Conservation (phyloP, 2,797 vertebrate genomes). For the Characodon lateralis region DNA sequence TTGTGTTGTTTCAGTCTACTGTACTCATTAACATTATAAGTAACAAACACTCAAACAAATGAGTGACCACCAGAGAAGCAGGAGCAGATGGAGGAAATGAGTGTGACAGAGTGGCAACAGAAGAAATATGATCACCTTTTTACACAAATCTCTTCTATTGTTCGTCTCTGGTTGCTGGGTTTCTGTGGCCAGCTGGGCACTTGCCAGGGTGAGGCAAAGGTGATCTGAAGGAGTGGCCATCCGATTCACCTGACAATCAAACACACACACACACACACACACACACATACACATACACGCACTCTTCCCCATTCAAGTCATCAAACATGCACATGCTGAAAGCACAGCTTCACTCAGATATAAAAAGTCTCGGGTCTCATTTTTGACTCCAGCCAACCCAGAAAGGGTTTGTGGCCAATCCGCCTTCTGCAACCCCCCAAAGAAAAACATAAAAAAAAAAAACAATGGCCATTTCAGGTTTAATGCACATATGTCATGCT, state of each 20-base stretch:
- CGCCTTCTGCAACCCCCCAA: slow-evolving; percentile 42
- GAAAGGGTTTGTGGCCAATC: slow-evolving; percentile 48
- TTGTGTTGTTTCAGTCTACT: not conserved
- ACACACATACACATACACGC: not conserved
- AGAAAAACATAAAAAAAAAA: slow-evolving; percentile 27
- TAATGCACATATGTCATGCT: slow-evolving; percentile 81
- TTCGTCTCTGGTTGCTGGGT: slow-evolving; percentile 56
- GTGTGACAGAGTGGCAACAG: slow-evolving; percentile 58
- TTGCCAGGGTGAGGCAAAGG: slow-evolving; percentile 69
- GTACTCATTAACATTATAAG: slow-evolving; percentile 1
- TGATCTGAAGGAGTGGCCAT: slow-evolving; percentile 69
- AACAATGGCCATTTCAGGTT: slow-evolving; percentile 78
- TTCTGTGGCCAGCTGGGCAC: slow-evolving; percentile 68
- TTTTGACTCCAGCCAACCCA: slow-evolving; percentile 66
- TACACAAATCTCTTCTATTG: slow-evolving; percentile 71
- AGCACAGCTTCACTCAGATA: slow-evolving; percentile 64
- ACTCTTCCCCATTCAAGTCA: slow-evolving; percentile 51
- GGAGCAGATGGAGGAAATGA: slow-evolving; percentile 36
- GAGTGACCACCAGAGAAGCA: slow-evolving; percentile 22
- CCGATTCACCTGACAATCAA: slow-evolving; percentile 60
- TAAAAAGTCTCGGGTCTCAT: slow-evolving; percentile 65
- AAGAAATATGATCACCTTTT: slow-evolving; percentile 71
- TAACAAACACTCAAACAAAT: slow-evolving; percentile 26
- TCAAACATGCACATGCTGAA: slow-evolving; percentile 60
- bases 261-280: slow-evolving; percentile 1